phyloP scores from a whole-genome alignment of 2,797 vertebrate species.

The Cryptoblepharus egeriae region DNA sequence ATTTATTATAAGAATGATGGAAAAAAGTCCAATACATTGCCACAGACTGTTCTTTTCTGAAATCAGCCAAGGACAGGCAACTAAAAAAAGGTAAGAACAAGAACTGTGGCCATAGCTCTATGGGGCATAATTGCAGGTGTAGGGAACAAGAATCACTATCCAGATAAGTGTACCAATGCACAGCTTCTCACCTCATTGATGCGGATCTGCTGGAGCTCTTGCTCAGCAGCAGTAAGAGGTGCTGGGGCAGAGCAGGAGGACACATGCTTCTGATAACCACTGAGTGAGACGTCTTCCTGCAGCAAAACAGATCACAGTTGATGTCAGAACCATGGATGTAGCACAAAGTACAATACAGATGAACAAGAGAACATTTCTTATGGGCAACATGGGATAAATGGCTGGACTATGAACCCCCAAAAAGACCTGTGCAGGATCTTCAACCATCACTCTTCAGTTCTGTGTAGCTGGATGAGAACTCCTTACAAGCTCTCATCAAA shows the following conservation, averaged over 20 bases:
- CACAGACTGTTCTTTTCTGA: neutral
- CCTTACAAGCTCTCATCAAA: neutral
- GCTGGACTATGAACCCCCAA: neutral
- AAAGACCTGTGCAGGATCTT: neutral
- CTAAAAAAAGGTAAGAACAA: neutral
- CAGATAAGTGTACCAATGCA: neutral
- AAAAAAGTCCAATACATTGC: neutral
- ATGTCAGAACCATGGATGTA: neutral
- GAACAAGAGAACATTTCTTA: neutral
- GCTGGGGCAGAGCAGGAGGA: constrained; percentile 88
- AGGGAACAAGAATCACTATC: neutral
- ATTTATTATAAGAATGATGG: neutral
- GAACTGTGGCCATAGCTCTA: neutral
- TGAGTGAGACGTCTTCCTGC: constrained; percentile 93
- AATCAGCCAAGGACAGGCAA: neutral
- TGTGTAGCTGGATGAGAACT: neutral
- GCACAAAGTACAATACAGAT: neutral
- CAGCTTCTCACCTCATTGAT: constrained; percentile 88
- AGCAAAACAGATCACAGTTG: neutral
- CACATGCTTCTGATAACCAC: constrained; percentile 91
- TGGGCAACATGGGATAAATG: neutral
- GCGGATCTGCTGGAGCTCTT: constrained; percentile 93
- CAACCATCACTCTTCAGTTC: neutral
- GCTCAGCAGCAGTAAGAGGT: constrained; percentile 90
- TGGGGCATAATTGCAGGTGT: neutral